Evolutionary conservation across 2,113 vertebrate species (phyloP), one percentile per base, ranked within the genome.

Genomic region (Leucosticte australis): DNA sequence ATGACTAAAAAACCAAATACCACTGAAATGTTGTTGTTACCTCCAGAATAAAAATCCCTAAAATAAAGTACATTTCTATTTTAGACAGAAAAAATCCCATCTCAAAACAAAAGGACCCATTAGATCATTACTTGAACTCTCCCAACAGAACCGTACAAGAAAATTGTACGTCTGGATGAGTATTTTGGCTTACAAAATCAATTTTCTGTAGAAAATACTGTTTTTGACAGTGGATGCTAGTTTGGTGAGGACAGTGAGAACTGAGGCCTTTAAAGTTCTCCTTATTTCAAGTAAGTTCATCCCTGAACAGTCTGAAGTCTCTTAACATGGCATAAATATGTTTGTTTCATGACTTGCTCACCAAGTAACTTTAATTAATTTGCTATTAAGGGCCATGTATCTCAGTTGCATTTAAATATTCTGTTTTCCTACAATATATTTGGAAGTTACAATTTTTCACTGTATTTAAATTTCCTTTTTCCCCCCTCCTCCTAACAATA

Each of bases 401-500:
- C 26, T 77, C 57, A 73, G 16, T 47, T 79, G 28, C 7, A 49
- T 70, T 77, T 86, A 37, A 73, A 46, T 65, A 8, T 49, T 76
- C 33, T 46, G 3, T 47, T 93, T 90, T 77, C 31, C 23, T 37
- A 64, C 5, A 3, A 10, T 23, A 20, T 8, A 23, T 67, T 71
- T 78, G 79, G 33, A 64, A 73, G 9, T 3, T 23, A 52, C 10
- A 26, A 8, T 49, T 70, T 86, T 91, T 49, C 20, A 31, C 41
- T 8, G 5, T 49, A 8, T 6, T 35, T 70, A 10, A 5, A 26
- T 67, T 90, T 79, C 11, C 9, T 4, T 28, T 16, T 6, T 3
- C 5, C 5, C 0, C 0, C 0, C 24, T 20, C 22, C 7, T 4
- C 24, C 31, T 15, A 39, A 27, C 5, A 74, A 27, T 39, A 88